phyloP scores from a whole-genome alignment of 2,888 invertebrate genomes.

The Drosophila conformis region DNA sequence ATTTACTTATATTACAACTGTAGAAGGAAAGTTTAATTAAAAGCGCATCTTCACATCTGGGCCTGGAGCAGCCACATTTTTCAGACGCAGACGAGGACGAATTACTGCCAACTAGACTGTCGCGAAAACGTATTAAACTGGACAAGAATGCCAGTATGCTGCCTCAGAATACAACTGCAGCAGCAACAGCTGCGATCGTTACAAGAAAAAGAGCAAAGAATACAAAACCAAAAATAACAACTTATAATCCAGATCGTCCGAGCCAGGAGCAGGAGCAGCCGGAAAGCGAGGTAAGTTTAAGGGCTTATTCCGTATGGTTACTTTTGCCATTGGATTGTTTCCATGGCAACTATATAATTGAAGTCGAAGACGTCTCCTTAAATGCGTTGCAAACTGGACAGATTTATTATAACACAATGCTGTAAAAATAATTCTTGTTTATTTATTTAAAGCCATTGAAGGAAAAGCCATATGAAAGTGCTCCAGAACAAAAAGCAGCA shows the following conservation, averaged over 20 bases:
- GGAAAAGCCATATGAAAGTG: too few relatives aligned
- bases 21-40: constrained; percentile 1
- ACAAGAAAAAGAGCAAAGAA: background rate
- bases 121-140: constrained; percentile 1
- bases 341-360: too few relatives aligned
- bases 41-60: background rate
- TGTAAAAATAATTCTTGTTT: too few relatives aligned
- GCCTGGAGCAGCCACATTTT: background rate
- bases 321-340: too few relatives aligned
- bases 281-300: too few relatives aligned
- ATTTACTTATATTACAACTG: background rate
- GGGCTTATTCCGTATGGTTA: too few relatives aligned
- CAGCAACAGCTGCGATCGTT: background rate
- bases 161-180: background rate
- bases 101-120: background rate
- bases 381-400: too few relatives aligned
- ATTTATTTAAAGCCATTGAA: too few relatives aligned
- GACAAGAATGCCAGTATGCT: background rate
- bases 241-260: background rate
- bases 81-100: background rate
- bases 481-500: too few relatives aligned
- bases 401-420: too few relatives aligned
- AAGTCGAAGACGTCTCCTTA: too few relatives aligned
- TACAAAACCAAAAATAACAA: background rate
- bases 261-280: too few relatives aligned